phyloP scores from a whole-genome alignment of 2,113 vertebrate genomes.

The Dipodomys spectabilis region DNA sequence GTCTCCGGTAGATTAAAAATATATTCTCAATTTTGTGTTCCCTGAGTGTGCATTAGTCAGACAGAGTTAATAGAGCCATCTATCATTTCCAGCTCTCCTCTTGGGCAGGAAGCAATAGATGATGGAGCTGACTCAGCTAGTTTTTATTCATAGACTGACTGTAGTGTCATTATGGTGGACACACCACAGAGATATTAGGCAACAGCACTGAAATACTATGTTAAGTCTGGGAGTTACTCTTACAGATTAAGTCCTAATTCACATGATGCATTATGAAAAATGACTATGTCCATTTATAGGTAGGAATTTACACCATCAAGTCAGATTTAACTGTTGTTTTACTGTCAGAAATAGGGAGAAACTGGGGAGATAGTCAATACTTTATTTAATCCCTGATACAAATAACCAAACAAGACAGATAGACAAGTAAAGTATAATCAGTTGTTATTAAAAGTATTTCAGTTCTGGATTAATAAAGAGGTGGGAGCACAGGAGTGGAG shows the following conservation, averaged over 20 bases:
- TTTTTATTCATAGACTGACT: conserved; percentile 60
- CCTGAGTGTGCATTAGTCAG: conserved; percentile 57
- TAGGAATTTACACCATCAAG: neutral
- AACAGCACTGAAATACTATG: conserved; percentile 14
- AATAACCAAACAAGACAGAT: neutral
- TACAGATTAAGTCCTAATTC: neutral
- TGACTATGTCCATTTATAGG: neutral
- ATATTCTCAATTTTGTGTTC: conserved; percentile 63
- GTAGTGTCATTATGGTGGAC: neutral
- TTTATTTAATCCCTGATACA: neutral
- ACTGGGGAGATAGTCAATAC: neutral
- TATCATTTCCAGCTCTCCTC: conserved; percentile 60
- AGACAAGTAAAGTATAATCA: neutral
- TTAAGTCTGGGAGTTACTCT: conserved; percentile 5
- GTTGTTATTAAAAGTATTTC: neutral
- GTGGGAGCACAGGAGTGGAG: too few species aligned
- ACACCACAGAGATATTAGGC: neutral
- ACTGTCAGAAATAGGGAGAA: neutral
- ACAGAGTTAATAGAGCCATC: conserved; percentile 70
- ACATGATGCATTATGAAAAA: neutral
- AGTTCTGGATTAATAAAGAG: too few species aligned
- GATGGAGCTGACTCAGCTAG: conserved; percentile 59
- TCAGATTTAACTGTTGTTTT: neutral
- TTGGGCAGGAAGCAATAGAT: conserved; percentile 48
- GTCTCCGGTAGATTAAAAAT: conserved; percentile 47